A percentile compares a stretch with the other conserved stretches of the same genome.
phyloP scores from a whole-genome alignment of 53 echinoderm and acorn worm genomes.

The Actinopyga echinites region DNA sequence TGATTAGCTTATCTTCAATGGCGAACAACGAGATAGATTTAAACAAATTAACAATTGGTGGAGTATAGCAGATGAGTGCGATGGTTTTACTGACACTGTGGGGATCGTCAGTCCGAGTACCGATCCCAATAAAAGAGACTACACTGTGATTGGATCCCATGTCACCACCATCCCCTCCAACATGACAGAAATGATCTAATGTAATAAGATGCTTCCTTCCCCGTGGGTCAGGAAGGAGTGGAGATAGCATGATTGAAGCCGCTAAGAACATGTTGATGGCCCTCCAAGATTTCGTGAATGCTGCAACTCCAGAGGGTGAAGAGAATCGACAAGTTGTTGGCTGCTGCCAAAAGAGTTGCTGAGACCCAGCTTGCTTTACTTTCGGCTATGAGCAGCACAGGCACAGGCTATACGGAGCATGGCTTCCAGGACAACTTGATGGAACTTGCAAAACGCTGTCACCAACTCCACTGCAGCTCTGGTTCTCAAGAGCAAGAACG shows the following conservation, averaged over 20 bases:
- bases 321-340: slow-evolving; percentile 91
- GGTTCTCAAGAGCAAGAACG: slow-evolving; percentile 87
- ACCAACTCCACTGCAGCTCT: slow-evolving; percentile 91
- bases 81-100: slow-evolving; percentile 93
- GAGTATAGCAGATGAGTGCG: slow-evolving; percentile 94
- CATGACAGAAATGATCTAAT: slow-evolving; percentile 90
- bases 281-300: slow-evolving; percentile 89
- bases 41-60: slow-evolving; percentile 81
- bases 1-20: slow-evolving; percentile 85
- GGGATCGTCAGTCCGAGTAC: slow-evolving; percentile 88
- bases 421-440: slow-evolving; percentile 89
- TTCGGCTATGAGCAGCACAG: slow-evolving; percentile 69
- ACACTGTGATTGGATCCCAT: slow-evolving; percentile 87
- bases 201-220: slow-evolving; percentile 87
- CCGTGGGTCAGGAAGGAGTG: slow-evolving; percentile 72
- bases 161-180: slow-evolving; percentile 97
- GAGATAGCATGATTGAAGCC: slow-evolving; percentile 79
- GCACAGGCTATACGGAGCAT: slow-evolving; percentile 84
- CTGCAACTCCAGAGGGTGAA: slow-evolving; percentile 80
- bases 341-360: slow-evolving; percentile 83
- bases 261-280: slow-evolving; percentile 83
- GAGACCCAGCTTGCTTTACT: slow-evolving; percentile 85
- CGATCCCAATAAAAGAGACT: slow-evolving; percentile 70
- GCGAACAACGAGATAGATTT: slow-evolving; percentile 85
- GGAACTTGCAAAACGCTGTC: slow-evolving; percentile 88